Percentiles rank a stretch among this genome's conserved stretches.
Evolutionary conservation across 30 jellyfish, hydroid and myxozoan species (phyloP).

Genomic region (Catostylus mosaicus): DNA sequence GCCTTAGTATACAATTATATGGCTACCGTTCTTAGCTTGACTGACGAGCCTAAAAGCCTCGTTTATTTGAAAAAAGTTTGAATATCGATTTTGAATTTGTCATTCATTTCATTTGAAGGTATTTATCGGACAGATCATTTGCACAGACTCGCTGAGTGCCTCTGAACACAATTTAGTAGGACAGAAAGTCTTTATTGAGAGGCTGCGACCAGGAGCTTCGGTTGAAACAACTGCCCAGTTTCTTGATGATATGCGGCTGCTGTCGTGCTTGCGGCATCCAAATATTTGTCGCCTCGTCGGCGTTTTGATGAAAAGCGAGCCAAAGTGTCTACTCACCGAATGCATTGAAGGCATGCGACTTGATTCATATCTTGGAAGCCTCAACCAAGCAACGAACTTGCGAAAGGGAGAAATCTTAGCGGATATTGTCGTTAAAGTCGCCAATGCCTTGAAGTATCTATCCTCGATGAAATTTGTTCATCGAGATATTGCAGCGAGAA

Average conservation of each 20-base stretch:
- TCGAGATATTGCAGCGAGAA: constrained; percentile 76
- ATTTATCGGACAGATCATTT: constrained; percentile 69
- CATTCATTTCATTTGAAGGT: constrained; percentile 62
- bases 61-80: too few relatives aligned
- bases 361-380: constrained; percentile 61
- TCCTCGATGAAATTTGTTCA: constrained; percentile 69
- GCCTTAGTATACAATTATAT: too few relatives aligned
- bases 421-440: constrained; percentile 59
- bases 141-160: constrained; percentile 48
- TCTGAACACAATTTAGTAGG: constrained; percentile 60
- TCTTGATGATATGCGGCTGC: constrained; percentile 52
- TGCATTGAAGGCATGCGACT: constrained; percentile 79
- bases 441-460: constrained; percentile 72
- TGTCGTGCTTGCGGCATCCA: constrained; percentile 75
- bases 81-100: too few relatives aligned
- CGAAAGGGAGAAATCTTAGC: constrained; percentile 64
- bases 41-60: too few relatives aligned
- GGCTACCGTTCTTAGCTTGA: too few relatives aligned
- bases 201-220: constrained; percentile 68
- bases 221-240: constrained; percentile 66
- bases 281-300: constrained; percentile 76
- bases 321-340: constrained; percentile 67
- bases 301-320: constrained; percentile 64
- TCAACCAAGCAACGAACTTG: constrained; percentile 38
- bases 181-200: constrained; percentile 63